Percentiles rank a stretch among this genome's conserved stretches.
Conservation (phyloP, 2,113 vertebrate species). For the Diphyllodes magnificus region DNA sequence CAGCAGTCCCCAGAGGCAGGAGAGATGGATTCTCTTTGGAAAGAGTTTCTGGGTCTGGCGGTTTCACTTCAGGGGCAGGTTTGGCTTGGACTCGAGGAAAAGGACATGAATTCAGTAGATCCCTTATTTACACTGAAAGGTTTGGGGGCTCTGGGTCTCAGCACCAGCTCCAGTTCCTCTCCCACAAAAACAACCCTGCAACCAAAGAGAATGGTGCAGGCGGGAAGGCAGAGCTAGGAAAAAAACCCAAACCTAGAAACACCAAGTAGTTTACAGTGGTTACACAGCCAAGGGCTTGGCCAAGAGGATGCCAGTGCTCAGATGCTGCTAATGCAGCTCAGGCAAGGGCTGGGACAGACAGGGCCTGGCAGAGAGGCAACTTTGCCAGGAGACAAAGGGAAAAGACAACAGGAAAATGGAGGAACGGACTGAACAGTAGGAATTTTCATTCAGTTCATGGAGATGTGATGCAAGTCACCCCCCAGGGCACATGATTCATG, state of each 20-base stretch:
- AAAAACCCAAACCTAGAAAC: not conserved
- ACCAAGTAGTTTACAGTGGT: accelerated
- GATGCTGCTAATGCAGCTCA: not conserved
- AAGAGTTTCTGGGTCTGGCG: not conserved
- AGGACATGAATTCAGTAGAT: not conserved
- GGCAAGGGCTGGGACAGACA: not conserved
- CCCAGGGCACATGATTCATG: not conserved
- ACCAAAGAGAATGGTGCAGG: not conserved
- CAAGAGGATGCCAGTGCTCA: not conserved
- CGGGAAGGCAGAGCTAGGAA: not conserved
- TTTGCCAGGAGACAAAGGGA: not conserved
- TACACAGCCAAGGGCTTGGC: not conserved
- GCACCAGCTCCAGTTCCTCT: not conserved
- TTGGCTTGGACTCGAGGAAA: not conserved
- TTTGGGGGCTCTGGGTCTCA: not conserved
- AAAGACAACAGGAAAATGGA: not conserved
- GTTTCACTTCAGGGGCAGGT: not conserved
- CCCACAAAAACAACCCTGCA: not conserved
- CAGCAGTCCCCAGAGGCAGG: not conserved
- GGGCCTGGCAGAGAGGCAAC: not conserved
- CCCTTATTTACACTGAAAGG: accelerated
- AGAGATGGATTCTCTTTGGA: not conserved
- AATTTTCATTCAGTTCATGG: not conserved
- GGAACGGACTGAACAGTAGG: not conserved
- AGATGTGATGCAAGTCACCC: not conserved